These are phyloP conservation scores for Eleutherodactylus coqui DNA, from an alignment of 2,797 vertebrate species.

Conservation along the genomic window DNA sequence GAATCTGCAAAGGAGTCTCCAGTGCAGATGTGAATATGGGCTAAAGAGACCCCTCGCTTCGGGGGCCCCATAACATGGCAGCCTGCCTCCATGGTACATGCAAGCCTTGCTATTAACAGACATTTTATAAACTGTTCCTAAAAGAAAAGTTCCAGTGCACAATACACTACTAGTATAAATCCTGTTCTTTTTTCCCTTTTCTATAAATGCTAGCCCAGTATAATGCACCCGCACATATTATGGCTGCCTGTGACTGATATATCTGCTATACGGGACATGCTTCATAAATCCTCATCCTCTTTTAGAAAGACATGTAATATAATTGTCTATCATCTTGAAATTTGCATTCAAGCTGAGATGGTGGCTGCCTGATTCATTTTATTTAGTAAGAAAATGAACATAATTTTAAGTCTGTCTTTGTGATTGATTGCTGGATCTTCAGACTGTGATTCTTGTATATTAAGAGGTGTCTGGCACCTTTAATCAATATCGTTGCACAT, in stretches of 20 bases:
- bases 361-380: constrained; percentile 17
- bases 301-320: constrained; percentile 20
- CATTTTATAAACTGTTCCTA: neutral
- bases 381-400: constrained; percentile 21
- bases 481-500: constrained; percentile 26
- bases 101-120: neutral
- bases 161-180: neutral
- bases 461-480: constrained; percentile 12
- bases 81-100: neutral
- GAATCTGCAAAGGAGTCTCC: too few relatives aligned
- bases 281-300: constrained; percentile 11
- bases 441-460: constrained; percentile 19
- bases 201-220: neutral
- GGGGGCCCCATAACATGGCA: neutral
- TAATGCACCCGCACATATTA: constrained; percentile 10
- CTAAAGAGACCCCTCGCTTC: too few relatives aligned
- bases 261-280: constrained; percentile 23
- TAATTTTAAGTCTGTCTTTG: constrained; percentile 18
- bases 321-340: constrained; percentile 28
- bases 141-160: neutral
- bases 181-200: neutral
- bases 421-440: constrained; percentile 7
- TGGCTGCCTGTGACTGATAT: neutral
- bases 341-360: constrained; percentile 17
- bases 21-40: too few relatives aligned